Evolutionary conservation across 2,797 vertebrate species (phyloP), one percentile per base, ranked within the genome.

Genomic region (Bradypodion ventrale): DNA sequence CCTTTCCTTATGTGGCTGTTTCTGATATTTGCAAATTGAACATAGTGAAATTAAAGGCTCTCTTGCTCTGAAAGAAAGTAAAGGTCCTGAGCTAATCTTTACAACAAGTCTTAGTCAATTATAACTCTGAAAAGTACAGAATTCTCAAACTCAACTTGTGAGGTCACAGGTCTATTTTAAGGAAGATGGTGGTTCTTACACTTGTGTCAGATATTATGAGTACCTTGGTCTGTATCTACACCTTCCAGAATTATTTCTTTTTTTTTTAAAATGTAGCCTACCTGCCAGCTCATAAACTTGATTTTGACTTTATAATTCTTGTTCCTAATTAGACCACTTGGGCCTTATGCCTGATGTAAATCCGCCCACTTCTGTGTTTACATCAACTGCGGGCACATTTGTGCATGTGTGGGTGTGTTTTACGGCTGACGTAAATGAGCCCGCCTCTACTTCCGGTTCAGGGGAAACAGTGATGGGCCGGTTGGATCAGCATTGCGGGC

Each of bases 251-350:
- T 88, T 92, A 87, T 29, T 84, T 75, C 79, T 72, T 23, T 42
- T 84, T 84, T 77, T 87, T 63, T 85, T 89, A 85, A 88, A 82
- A 88, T 87, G 76, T 89, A 85, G 27, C 86, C 49, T 63, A 59
- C 35, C 66, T 80, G 49, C 78, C 80, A 78, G 65, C 65, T 37
- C 46, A n/a, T n/a, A 69, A n/a, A 32, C 37, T 19, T 90, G 89
- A 83, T 85, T 35, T 77, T 77, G 68, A 87, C 68, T 88, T 90
- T 85, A 91, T 93, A 91, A 90, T 89, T 87, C 78, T 70, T 83
- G 2, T 0, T 63, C 89, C 89, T 92, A 93, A 93, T 93, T 92
- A 92, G 83, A 89, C 65, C 89, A 93, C 90, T 92, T 87, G 89
- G 88, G 87, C 79, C 80, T n/a, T n/a, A n/a, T n/a, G n/a, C n/a